Evolutionary conservation across 2,113 vertebrate species (phyloP).

Genomic region (Aegotheles bennettii): DNA sequence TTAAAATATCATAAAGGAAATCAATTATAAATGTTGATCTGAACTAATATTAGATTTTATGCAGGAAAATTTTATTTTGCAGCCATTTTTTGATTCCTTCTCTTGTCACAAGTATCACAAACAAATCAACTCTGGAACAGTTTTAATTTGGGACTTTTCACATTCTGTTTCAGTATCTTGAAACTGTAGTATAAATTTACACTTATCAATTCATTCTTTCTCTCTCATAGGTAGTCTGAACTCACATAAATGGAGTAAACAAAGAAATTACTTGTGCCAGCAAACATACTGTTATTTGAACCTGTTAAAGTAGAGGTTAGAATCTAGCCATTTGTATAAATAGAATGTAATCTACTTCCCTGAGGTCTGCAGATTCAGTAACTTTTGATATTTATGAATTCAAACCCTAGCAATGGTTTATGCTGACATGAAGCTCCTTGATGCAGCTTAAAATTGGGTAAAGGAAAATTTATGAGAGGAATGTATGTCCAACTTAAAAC

Average conservation of each 20-base stretch:
- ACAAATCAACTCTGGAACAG: neutral
- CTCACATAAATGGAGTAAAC: neutral
- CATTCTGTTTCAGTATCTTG: neutral
- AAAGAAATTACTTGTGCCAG: slow-evolving; percentile 1
- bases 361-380: slow-evolving; percentile 8
- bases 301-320: neutral
- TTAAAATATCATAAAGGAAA: neutral
- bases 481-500: neutral
- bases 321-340: neutral
- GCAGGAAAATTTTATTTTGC: neutral
- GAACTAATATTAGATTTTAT: neutral
- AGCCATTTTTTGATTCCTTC: neutral
- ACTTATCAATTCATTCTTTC: neutral
- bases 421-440: neutral
- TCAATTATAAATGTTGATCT: neutral
- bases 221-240: neutral
- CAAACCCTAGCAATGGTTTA: neutral
- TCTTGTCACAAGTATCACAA: neutral
- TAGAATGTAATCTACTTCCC: slow-evolving; percentile 5
- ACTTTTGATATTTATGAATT: slow-evolving; percentile 23
- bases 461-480: neutral
- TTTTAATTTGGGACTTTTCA: neutral
- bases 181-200: neutral
- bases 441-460: neutral
- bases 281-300: neutral